phyloP scores from a whole-genome alignment of 1,140 invertebrate species.

The Papilio xuthus region DNA sequence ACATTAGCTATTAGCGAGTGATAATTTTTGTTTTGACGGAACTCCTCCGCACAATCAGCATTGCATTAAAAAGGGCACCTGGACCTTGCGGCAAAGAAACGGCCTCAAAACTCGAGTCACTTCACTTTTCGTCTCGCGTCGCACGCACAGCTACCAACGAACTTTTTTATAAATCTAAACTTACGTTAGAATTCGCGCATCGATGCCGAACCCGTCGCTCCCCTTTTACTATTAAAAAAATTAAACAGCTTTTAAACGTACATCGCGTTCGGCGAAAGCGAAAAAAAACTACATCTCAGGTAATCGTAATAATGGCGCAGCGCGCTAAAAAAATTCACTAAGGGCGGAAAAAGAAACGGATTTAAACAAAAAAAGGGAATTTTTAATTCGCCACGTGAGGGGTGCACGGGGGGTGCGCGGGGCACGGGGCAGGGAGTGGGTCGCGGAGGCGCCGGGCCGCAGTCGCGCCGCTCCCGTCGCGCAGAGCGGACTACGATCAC shows the following conservation, averaged over 20 bases:
- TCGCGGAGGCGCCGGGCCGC: constrained; percentile 42
- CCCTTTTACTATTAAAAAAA: constrained; percentile 75
- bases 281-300: constrained; percentile 77
- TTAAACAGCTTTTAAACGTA: constrained; percentile 79
- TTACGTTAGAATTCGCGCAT: constrained; percentile 78
- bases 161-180: constrained; percentile 67
- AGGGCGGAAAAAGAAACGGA: constrained; percentile 80
- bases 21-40: no score
- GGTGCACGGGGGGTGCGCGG: constrained; percentile 39
- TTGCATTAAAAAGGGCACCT: no score
- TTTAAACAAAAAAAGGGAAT: constrained; percentile 77
- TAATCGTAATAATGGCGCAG: constrained; percentile 78
- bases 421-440: constrained; percentile 40
- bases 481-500: constrained; percentile 37
- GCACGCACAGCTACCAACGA: constrained; percentile 47
- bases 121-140: constrained; percentile 20
- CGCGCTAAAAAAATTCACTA: constrained; percentile 78
- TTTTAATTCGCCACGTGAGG: constrained; percentile 65
- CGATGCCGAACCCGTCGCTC: constrained; percentile 72
- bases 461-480: constrained; percentile 44
- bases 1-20: no score
- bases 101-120: not conserved
- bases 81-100: no score
- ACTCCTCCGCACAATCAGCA: no score
- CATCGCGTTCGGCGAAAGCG: constrained; percentile 60